A percentile compares a stretch with the other conserved stretches of the same genome.
Evolutionary conservation across 37 sponge, comb jelly and placozoan species (phyloP).

Genomic region (Chondrilla cf. caribensis): DNA sequence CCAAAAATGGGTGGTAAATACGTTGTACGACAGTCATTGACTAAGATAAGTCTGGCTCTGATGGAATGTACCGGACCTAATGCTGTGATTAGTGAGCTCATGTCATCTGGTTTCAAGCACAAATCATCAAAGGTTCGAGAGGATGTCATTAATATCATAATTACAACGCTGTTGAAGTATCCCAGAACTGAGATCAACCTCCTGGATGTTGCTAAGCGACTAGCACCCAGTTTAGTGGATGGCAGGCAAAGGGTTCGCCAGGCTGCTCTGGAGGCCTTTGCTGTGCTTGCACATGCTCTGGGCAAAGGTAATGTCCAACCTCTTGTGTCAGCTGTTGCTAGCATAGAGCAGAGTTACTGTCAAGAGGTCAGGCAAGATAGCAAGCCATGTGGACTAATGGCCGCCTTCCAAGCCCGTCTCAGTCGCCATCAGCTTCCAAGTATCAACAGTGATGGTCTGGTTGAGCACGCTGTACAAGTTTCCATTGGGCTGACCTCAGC

Average conservation of each 20-base stretch:
- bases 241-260: conserved; percentile 66
- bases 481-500: conserved; percentile 3
- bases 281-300: conserved; percentile 47
- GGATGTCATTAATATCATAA: conserved; percentile 74
- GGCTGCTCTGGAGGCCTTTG: conserved; percentile 68
- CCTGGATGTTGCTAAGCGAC: conserved; percentile 29
- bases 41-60: conserved; percentile 52
- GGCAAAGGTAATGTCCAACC: conserved; percentile 37
- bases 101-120: conserved; percentile 37
- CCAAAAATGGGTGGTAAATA: conserved; percentile 64
- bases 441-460: conserved; percentile 64
- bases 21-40: conserved; percentile 52
- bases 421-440: conserved; percentile 52
- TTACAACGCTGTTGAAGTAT: conserved; percentile 56
- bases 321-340: conserved; percentile 33
- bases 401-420: conserved; percentile 58
- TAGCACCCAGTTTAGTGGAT: conserved; percentile 58
- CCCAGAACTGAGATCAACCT: conserved; percentile 52
- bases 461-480: conserved; percentile 59
- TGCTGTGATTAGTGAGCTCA: conserved; percentile 44
- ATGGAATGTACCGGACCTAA: conserved; percentile 48
- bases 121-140: conserved; percentile 61
- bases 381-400: conserved; percentile 29
- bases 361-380: not conserved
- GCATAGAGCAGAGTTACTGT: conserved; percentile 23